Evolutionary conservation across 2,113 vertebrate species (phyloP), one percentile per base, ranked within the genome.

Genomic region (Tiliqua scincoides): DNA sequence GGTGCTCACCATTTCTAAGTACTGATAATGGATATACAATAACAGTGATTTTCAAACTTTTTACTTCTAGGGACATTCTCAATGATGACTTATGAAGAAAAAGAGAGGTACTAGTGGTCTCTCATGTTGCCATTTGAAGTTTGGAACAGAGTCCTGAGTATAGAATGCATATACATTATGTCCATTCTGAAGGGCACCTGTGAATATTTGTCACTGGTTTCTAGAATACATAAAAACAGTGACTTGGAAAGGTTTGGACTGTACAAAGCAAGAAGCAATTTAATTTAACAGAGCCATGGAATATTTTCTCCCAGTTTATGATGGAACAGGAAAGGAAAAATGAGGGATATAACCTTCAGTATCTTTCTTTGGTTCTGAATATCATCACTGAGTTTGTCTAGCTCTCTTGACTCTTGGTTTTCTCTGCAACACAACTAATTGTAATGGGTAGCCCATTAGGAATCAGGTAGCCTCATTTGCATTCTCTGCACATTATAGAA

Each of bases 371-470:
- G 48, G 23, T 52, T 15, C n/a, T 54, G 17, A 67, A 0, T 18
- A 35, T 35, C 12, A 2, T 61, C 35, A 11, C 37, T 54, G 32
- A 20, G n/a, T 30, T 23, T 32, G 7, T 79, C 21, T 14, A 0
- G 0, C 30, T 27, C 25, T 32, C 6, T 4, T 15, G 4, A 5
- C 27, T 3, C 4, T 68, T 9, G 71, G 3, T 14, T 84, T 84
- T 62, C n/a, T 2, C 27, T 37, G 71, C 12, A 0, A 25, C 18
- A 20, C 68, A 80, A 17, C 57, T 72, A 0, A 0, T 0, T n/a
- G 10, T 80, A 35, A n/a, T 80, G 52, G 0, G 0, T 74, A 89
- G 57, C 9, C 37, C 30, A 2, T 32, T 23, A 14, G 59, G 12
- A 72, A 57, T 72, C 15, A 54, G 63, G 48, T 67, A 89, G 75